A percentile compares a stretch with the other conserved stretches of the same genome.
These are phyloP conservation scores for Crenuchus spilurus DNA, from an alignment of 2,797 vertebrate species.

Conservation along the genomic window DNA sequence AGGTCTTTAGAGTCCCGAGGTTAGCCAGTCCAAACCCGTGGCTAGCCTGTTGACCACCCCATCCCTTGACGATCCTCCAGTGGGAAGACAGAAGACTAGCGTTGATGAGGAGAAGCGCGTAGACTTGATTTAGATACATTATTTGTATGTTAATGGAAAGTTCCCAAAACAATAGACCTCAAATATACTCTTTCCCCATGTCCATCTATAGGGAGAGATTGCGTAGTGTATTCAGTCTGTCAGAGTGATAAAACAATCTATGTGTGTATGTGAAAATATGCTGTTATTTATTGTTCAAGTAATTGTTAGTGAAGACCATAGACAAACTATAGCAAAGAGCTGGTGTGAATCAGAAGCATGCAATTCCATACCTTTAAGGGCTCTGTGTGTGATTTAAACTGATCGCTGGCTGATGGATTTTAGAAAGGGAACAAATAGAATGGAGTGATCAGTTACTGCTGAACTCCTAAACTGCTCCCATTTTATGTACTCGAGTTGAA, in stretches of 20 bases:
- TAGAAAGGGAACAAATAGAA: not conserved
- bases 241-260: slow-evolving; percentile 4
- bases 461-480: not conserved
- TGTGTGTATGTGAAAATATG: slow-evolving; percentile 23
- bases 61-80: slow-evolving; percentile 57
- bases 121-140: slow-evolving; percentile 66
- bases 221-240: slow-evolving; percentile 30
- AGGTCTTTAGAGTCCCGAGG: slow-evolving; percentile 90
- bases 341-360: slow-evolving; percentile 20
- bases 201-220: slow-evolving; percentile 35
- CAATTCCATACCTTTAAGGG: slow-evolving; percentile 16
- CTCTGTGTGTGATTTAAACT: slow-evolving; percentile 14
- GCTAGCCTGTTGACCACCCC: slow-evolving; percentile 55
- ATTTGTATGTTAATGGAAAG: slow-evolving; percentile 61
- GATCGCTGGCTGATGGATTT: not conserved
- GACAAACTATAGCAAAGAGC: slow-evolving; percentile 25
- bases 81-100: slow-evolving; percentile 61
- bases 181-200: slow-evolving; percentile 41
- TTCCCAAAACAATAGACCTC: slow-evolving; percentile 57
- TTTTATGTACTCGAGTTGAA: not conserved
- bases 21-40: slow-evolving; percentile 60
- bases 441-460: not conserved
- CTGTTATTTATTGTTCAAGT: not conserved
- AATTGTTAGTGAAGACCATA: slow-evolving; percentile 17
- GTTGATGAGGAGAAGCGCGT: slow-evolving; percentile 63